Evolutionary conservation across 2,113 vertebrate genomes (phyloP), one percentile per base, ranked within the genome.

Genomic region (Nothobranchius kuhntae): DNA sequence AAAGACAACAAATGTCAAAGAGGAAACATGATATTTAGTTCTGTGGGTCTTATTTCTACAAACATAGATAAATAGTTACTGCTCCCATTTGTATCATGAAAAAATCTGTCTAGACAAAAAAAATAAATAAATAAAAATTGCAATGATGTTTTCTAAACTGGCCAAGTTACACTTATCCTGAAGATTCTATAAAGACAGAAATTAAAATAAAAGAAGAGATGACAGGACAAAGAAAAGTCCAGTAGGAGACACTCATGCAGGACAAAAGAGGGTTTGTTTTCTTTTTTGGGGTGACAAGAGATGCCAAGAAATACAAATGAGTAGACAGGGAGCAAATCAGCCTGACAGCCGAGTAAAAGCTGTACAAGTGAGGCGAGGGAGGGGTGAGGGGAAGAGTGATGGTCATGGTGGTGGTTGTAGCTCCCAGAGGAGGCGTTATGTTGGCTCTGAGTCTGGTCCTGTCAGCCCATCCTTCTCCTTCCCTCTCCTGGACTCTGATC

Each of bases 291-390:
- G 74, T 69, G 62, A 61, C 73, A 21, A 15, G 74, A 82, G 75
- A 78, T 56, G 55, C 24, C 57, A 40, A 26, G 52, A 60, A 64
- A 84, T 76, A 80, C 71, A 82, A 82, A 85, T 78, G 73, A 61
- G 57, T 9, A 50, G 63, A 76, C 52, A 0, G 71, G 70, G 71
- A 78, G 75, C 13, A 24, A 73, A 71, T 76, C 71, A 55, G 84
- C 78, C 66, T 80, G 84, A 82, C 80, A 80, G 80, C 65, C 71
- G 30, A 64, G 83, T 78, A 81, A 77, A 78, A 84, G 83, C 77
- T 70, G 64, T 62, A 80, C 78, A 73, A 84, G 76, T 71, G 52
- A 36, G 10, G 53, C 17, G 47, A 30, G 53, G 26, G 73, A 46
- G 13, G 17, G 24, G 30, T 36, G 59, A 2, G 24, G 13, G 57